Evolutionary conservation across 1,140 invertebrate genomes (phyloP), one percentile per base, ranked within the genome.

Genomic region (Notospermus geniculatus): DNA sequence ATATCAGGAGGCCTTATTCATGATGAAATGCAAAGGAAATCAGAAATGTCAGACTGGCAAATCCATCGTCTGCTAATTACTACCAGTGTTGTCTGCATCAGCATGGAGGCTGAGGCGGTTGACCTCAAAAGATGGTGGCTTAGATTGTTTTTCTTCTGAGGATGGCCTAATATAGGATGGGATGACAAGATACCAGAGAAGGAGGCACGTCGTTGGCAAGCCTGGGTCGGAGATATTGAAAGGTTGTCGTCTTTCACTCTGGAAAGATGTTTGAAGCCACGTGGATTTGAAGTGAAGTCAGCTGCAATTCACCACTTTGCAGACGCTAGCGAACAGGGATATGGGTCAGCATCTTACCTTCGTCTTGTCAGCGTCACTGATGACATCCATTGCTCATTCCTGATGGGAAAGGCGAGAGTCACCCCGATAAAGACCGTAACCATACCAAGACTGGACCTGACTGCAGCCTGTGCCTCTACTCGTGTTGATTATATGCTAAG

Each of bases 381-480:
- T 52, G 2, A 27, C 11, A 55, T 69, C 30, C 59, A 67, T 52
- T 67, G 62, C 59, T 27, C 65, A 29, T 61, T 72, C 32, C 29
- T 72, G 1, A 60, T 66, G 29, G 61, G 64, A 19, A 81, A 81
- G 19, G 67, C 73, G 11, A 67, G 72, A 57, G 70, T 77, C 0
- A 59, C 73, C 0, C 78, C 80, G 13, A 22, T 78, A 5, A 75
- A 74, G 58, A 45, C 59, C 0, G 46, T 76, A 19, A 75, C 75
- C 0, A 77, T 82, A 19, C 80, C 81, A 0, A 63, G 77, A 29
- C 59, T 83, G 4, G 80, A 84, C 63, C 66, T 83, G 0, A 70
- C 79, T 57, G 82, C 75, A 7, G 80, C 80, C 0, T 50, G 80
- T 0, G 46, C 81, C n/a, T 76, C 71, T 1, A 66, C 64, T 1